Evolutionary conservation across 2,797 vertebrate species (phyloP).

Genomic region (Vultur gryphus): DNA sequence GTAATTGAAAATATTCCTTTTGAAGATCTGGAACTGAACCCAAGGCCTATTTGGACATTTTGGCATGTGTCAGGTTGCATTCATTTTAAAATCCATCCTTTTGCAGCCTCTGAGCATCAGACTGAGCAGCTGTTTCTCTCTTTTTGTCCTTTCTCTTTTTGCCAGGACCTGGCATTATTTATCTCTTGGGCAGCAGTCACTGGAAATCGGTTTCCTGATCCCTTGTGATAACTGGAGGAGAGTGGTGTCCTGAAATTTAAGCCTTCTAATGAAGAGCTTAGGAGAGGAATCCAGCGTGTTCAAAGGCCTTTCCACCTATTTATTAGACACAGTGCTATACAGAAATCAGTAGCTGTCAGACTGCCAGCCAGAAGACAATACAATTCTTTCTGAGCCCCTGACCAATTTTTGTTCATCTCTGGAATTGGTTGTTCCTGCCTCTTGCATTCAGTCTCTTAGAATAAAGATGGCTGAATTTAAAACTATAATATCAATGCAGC

Average conservation of each 20-base stretch:
- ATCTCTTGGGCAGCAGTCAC: background rate
- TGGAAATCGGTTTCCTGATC: conserved; percentile 3
- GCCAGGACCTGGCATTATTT: background rate
- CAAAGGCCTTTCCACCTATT: conserved; percentile 28
- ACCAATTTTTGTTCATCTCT: conserved; percentile 1
- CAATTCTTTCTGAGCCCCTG: background rate
- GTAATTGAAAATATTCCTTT: background rate
- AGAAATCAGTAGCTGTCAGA: conserved; percentile 6
- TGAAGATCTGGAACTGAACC: background rate
- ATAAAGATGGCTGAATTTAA: conserved; percentile 17
- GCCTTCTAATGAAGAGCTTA: conserved; percentile 21
- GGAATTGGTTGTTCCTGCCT: background rate
- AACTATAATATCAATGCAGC: conserved; percentile 46
- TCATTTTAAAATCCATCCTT: background rate
- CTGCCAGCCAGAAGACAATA: conserved; percentile 14
- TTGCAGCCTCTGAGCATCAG: background rate
- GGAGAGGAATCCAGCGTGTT: background rate
- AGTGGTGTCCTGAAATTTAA: conserved; percentile 3
- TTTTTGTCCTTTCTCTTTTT: background rate
- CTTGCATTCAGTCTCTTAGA: background rate
- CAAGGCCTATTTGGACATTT: background rate
- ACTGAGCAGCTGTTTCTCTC: background rate
- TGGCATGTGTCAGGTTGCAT: background rate
- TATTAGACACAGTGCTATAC: background rate
- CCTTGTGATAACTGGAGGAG: background rate